phyloP scores from a whole-genome alignment of 2,113 vertebrate species.

The Scortum barcoo region DNA sequence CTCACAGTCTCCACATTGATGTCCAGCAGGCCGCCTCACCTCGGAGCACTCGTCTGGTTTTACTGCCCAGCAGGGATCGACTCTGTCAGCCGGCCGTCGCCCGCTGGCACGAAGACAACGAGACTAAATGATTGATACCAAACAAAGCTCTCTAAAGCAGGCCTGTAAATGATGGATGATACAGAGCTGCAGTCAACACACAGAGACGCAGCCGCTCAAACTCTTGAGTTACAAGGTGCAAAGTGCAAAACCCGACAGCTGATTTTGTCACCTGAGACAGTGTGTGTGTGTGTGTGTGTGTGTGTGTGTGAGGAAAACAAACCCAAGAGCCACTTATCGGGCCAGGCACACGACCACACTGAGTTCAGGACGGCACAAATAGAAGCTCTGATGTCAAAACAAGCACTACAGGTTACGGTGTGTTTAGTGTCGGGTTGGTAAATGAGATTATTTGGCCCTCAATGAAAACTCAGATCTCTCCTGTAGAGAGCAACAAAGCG shows the following conservation, averaged over 20 bases:
- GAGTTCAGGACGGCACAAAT: background rate
- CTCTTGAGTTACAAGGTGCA: conserved; percentile 67
- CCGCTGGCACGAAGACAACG: conserved; percentile 27
- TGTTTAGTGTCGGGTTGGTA: background rate
- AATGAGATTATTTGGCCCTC: background rate
- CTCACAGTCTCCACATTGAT: background rate
- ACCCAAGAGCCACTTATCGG: background rate
- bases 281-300: conserved; percentile 10
- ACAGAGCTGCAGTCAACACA: conserved; percentile 20
- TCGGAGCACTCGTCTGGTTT: background rate
- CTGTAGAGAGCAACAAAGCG: too few species aligned
- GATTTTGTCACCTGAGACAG: conserved; percentile 54
- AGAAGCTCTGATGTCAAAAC: background rate
- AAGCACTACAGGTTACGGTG: background rate
- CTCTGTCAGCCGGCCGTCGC: background rate
- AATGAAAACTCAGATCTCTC: background rate
- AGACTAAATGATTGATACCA: conserved; percentile 68
- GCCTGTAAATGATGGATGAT: conserved; percentile 68
- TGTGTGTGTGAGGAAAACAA: conserved; percentile 19
- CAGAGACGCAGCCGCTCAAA: background rate
- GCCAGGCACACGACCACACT: background rate
- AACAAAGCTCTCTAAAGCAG: conserved; percentile 68
- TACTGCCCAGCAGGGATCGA: background rate
- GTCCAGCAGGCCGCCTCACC: background rate
- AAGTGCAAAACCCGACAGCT: conserved; percentile 59